phyloP scores from a whole-genome alignment of 2,888 invertebrate genomes.

The Reticulitermes lucifugus region DNA sequence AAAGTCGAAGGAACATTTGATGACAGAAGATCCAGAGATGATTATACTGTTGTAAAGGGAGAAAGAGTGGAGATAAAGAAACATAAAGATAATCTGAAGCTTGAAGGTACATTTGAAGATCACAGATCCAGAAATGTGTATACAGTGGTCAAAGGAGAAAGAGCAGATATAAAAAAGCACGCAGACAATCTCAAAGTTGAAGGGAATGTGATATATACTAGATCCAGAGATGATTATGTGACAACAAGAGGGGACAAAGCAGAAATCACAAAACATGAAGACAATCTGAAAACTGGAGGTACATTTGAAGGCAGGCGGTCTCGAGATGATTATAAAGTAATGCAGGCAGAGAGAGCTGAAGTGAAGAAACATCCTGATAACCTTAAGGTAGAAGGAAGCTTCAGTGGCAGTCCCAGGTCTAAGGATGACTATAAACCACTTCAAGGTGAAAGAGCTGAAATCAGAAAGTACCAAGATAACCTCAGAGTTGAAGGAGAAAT shows the following conservation, averaged over 20 bases:
- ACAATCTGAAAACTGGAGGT: constrained; percentile 66
- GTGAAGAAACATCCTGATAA: constrained; percentile 63
- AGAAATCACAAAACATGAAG: constrained; percentile 72
- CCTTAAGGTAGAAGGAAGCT: constrained; percentile 67
- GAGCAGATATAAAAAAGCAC: constrained; percentile 73
- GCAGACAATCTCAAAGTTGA: constrained; percentile 69
- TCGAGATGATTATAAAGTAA: constrained; percentile 54
- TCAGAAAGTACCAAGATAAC: constrained; percentile 57
- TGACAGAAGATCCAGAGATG: constrained; percentile 62
- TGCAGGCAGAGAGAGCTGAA: constrained; percentile 55
- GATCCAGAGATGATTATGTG: constrained; percentile 65
- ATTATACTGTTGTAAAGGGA: constrained; percentile 56
- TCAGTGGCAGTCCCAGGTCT: constrained; percentile 57
- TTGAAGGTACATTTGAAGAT: constrained; percentile 62
- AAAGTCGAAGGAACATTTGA: constrained; percentile 67
- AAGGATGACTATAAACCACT: constrained; percentile 49
- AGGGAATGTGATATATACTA: constrained; percentile 67
- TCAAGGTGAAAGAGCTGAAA: constrained; percentile 57
- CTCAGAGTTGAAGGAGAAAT: constrained; percentile 64
- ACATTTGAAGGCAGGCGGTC: constrained; percentile 61
- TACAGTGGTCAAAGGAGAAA: constrained; percentile 70
- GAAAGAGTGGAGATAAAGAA: constrained; percentile 56
- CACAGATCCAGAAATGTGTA: constrained; percentile 67
- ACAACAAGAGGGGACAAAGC: constrained; percentile 69
- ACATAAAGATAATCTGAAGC: constrained; percentile 61